A percentile compares a stretch with the other conserved stretches of the same genome.
Conservation (phyloP, 1,140 invertebrate species). For the Arion vulgaris region DNA sequence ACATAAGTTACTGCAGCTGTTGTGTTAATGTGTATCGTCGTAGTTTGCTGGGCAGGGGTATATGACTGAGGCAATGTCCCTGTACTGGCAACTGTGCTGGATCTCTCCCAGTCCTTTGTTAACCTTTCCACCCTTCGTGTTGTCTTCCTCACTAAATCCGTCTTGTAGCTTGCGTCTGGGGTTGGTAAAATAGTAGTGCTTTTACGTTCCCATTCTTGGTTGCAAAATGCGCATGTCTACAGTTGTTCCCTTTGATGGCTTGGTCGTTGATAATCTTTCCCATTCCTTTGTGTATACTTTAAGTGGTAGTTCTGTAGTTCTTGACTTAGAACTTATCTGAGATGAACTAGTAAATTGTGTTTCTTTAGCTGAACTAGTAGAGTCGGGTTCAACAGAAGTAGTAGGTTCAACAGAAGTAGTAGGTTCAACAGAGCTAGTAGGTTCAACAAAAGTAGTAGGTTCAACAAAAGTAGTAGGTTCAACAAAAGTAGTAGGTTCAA, state of each 20-base stretch:
- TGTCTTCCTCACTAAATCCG: neutral
- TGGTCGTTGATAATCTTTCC: neutral
- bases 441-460: too few species aligned
- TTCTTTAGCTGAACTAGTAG: neutral
- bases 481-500: too few species aligned
- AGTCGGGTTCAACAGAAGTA: neutral
- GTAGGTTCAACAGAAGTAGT: too few species aligned
- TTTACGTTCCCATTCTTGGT: neutral
- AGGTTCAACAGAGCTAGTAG: too few species aligned
- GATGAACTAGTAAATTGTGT: neutral
- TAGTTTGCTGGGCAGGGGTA: neutral
- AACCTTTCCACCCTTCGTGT: neutral
- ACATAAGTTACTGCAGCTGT: neutral
- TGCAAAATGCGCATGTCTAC: neutral
- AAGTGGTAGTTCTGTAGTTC: neutral
- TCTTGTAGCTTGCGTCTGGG: neutral
- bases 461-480: too few species aligned
- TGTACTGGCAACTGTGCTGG: neutral
- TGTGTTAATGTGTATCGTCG: neutral
- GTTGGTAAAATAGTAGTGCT: neutral
- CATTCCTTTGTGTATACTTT: neutral
- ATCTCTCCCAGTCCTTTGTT: neutral
- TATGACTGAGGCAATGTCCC: neutral
- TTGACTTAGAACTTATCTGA: neutral
- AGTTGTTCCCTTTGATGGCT: neutral